Evolutionary conservation across 2,797 vertebrate genomes (phyloP).

Genomic region (Pampus argenteus): DNA sequence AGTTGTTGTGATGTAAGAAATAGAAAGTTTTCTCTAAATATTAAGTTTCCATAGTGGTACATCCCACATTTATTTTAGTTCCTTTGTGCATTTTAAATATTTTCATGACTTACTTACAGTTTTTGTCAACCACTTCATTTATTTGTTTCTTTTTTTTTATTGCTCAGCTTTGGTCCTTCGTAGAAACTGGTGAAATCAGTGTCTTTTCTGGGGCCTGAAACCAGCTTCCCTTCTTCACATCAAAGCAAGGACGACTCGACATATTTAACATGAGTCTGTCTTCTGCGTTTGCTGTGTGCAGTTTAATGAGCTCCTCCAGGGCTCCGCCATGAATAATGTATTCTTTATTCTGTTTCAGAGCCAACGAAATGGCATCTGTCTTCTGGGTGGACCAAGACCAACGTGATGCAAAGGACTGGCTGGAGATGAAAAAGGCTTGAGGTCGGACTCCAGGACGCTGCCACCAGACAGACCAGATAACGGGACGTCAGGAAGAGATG

Average conservation of each 20-base stretch:
- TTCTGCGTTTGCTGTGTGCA: conserved; percentile 64
- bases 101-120: not conserved
- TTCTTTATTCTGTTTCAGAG: conserved; percentile 75
- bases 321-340: conserved; percentile 76
- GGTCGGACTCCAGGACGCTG: conserved; percentile 16
- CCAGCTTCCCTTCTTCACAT: not conserved
- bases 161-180: not conserved
- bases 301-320: conserved; percentile 77
- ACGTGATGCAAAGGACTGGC: conserved; percentile 62
- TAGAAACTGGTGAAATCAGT: not conserved
- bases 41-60: too few species aligned
- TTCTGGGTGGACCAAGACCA: conserved; percentile 55
- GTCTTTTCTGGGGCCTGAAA: not conserved
- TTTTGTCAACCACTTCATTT: not conserved
- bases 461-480: conserved; percentile 40
- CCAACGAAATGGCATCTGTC: conserved; percentile 68
- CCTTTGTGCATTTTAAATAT: not conserved
- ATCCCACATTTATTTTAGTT: too few species aligned
- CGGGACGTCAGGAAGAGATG: conserved; percentile 14
- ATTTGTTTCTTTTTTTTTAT: not conserved
- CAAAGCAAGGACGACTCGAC: conserved; percentile 20
- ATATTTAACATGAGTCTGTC: conserved; percentile 68
- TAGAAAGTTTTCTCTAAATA: too few species aligned
- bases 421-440: conserved; percentile 62
- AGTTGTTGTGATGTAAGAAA: too few species aligned